phyloP scores from a whole-genome alignment of 2,888 invertebrate genomes.

The Agriopis aurantiaria region DNA sequence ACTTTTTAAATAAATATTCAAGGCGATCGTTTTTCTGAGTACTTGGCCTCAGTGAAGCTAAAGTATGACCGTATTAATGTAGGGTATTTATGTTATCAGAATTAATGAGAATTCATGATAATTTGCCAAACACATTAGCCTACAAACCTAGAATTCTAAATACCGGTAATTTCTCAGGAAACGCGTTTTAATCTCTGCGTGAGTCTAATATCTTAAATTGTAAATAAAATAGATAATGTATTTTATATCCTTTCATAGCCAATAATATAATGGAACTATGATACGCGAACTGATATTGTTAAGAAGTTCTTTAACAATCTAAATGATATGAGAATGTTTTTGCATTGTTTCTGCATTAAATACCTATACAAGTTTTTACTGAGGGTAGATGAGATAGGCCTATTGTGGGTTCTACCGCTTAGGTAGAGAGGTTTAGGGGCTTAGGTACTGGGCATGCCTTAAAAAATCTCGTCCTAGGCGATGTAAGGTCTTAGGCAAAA shows the following conservation, averaged over 20 bases:
- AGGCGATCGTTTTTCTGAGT: neutral
- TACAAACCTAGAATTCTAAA: conserved; percentile 24
- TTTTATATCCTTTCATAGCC: no score
- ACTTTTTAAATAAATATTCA: neutral
- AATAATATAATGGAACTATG: neutral
- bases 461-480: no score
- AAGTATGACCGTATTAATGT: conserved; percentile 4
- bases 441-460: no score
- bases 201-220: neutral
- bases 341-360: no score
- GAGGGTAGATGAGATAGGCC: no score
- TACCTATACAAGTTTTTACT: no score
- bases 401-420: no score
- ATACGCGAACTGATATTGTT: no score
- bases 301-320: no score
- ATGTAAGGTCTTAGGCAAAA: no score
- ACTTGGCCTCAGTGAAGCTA: neutral
- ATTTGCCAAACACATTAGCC: conserved; percentile 14
- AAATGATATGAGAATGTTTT: no score
- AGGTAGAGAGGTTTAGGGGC: no score
- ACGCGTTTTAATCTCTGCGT: neutral
- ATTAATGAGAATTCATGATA: conserved; percentile 22
- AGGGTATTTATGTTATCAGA: conserved; percentile 8
- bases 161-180: conserved; percentile 9
- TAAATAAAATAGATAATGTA: neutral